Percentiles rank a stretch among this genome's conserved stretches.
Evolutionary conservation across 2,797 vertebrate species (phyloP).

Genomic region (Arrhamphus sclerolepis): DNA sequence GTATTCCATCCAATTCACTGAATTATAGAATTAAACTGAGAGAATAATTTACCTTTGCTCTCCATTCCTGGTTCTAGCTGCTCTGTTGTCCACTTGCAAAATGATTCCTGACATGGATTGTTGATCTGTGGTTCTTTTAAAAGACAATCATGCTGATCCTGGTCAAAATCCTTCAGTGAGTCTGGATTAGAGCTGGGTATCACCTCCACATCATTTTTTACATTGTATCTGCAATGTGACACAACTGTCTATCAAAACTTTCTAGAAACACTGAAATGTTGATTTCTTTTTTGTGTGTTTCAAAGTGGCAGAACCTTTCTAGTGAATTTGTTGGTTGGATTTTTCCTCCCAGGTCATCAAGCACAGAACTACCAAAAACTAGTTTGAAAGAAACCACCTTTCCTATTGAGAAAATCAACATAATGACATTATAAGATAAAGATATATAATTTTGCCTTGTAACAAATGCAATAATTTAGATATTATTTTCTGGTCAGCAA

Average conservation of each 20-base stretch:
- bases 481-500: not conserved
- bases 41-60: slow-evolving; percentile 31
- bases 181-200: slow-evolving; percentile 72
- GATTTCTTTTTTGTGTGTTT: not conserved
- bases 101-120: slow-evolving; percentile 64
- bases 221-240: slow-evolving; percentile 58
- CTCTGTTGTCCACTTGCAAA: slow-evolving; percentile 49
- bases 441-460: not conserved
- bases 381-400: slow-evolving; percentile 64
- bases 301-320: slow-evolving; percentile 70
- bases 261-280: not conserved
- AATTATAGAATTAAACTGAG: not conserved
- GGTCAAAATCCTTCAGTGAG: slow-evolving; percentile 49
- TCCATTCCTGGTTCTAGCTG: slow-evolving; percentile 23
- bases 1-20: not conserved
- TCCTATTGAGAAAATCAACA: slow-evolving; percentile 46
- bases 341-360: slow-evolving; percentile 59
- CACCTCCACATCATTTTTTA: slow-evolving; percentile 35
- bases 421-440: not conserved
- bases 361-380: slow-evolving; percentile 52
- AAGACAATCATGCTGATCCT: slow-evolving; percentile 35
- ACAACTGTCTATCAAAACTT: not conserved
- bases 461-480: not conserved
- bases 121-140: slow-evolving; percentile 32
- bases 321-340: slow-evolving; percentile 22